Base-by-base conservation (phyloP, 2,797 vertebrate species). In the Lophotriccus pileatus region DNA sequence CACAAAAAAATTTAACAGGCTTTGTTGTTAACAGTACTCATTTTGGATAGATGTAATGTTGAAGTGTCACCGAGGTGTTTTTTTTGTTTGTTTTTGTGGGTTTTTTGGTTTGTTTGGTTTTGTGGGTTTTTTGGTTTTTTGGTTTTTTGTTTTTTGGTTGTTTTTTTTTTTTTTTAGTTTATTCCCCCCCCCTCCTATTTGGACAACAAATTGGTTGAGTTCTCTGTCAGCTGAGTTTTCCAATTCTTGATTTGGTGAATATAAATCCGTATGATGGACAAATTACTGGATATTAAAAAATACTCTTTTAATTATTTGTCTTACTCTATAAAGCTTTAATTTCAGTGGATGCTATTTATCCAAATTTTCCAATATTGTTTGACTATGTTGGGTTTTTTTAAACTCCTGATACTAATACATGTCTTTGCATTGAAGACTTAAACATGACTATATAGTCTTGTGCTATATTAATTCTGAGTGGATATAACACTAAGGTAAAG, bases 1-100 rank as follows among this genome's bases (percentile, higher is more conserved):
- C 3, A 44, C 8, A 4, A 77, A 75, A 6, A 13, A 4, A 17
- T 8, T 2, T 7, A 47, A 6, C 5, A 44, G 37, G 1, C 7
- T 78, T 77, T 82, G 11, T 55, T 34, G 3, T 59, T 74, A 74
- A 17, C 15, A 24, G 2, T 36, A 14, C 3, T 69, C 8, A 7
- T 73, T 84, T 59, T 6, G 56, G 4, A 32, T 47, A 25, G 24
- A 30, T 2, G 53, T 58, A 43, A 10, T 69, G 5, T 39, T 79
- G 27, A 50, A 39, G 9, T 80, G 9, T 50, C 13, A 32, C 5
- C 19, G 44, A 25, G 5, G 3, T 5, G 2, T 14, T 32, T 41
- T 28, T 78, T 21, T 50, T 28, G 15, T 23, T 8, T 47, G 23
- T 23, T 47, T 24, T 47, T 11, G 6, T 46, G 22, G 7, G 22